Conservation (phyloP, 2,113 vertebrate species). For the Desmodus rotundus region DNA sequence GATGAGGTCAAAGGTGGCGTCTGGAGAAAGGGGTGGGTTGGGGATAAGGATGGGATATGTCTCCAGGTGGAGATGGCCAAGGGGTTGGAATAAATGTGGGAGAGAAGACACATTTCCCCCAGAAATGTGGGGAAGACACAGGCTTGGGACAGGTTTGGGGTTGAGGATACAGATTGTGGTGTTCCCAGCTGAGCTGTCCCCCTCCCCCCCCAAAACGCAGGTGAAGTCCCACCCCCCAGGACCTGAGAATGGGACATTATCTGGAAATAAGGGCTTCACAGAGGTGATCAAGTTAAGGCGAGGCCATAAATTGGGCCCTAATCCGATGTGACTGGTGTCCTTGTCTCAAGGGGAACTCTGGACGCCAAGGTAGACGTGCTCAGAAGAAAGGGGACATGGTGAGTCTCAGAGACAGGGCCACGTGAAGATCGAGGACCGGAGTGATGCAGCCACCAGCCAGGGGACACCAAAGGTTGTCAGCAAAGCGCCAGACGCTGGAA, state of each 20-base stretch:
- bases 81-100: not conserved
- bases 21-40: not conserved
- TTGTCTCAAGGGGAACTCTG: not conserved
- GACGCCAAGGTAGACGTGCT: not conserved
- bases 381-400: not conserved
- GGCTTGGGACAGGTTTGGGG: not conserved
- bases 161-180: not conserved
- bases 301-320: not conserved
- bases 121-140: no score
- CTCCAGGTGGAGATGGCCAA: not conserved
- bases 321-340: not conserved
- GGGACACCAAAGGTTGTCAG: not conserved
- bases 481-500: not conserved
- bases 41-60: not conserved
- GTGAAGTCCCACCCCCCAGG: not conserved
- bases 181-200: no score
- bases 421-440: rapidly evolving
- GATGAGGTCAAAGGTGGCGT: not conserved
- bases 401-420: not conserved
- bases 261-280: not conserved
- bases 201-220: no score
- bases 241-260: not conserved
- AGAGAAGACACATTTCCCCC: no score
- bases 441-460: no score
- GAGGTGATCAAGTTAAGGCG: not conserved